Percentiles rank a stretch among this genome's conserved stretches.
phyloP scores from a whole-genome alignment of 2,797 vertebrate species.

The Heterohyrax brucei region DNA sequence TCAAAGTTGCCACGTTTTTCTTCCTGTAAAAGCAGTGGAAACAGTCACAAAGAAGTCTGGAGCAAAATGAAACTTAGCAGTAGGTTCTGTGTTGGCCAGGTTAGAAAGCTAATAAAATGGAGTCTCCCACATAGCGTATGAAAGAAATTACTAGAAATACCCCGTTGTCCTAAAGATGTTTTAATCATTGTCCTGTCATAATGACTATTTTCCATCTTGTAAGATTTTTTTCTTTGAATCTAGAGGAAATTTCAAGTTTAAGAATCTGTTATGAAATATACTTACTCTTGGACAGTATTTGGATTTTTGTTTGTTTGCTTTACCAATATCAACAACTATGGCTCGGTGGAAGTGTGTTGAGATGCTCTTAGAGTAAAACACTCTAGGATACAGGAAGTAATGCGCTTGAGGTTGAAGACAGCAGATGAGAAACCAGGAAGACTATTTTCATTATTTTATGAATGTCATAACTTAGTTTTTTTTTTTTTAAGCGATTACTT shows the following conservation, averaged over 20 bases:
- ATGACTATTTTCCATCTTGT: neutral
- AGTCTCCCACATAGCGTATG: neutral
- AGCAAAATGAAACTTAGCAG: neutral
- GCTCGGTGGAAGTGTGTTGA: neutral
- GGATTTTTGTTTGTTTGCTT: neutral
- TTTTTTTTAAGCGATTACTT: neutral
- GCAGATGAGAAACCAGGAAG: neutral
- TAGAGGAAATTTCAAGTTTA: conserved; percentile 19
- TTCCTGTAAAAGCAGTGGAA: neutral
- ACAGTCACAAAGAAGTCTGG: neutral
- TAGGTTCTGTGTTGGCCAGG: neutral
- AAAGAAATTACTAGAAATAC: neutral
- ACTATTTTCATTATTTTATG: conserved; percentile 50
- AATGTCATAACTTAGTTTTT: neutral
- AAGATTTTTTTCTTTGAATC: conserved; percentile 31
- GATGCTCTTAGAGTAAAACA: neutral
- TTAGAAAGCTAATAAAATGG: neutral
- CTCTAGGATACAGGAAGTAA: neutral
- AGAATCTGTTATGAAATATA: neutral
- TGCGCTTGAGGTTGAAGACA: neutral
- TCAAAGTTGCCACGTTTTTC: neutral
- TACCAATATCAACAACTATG: neutral
- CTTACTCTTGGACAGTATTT: conserved; percentile 5
- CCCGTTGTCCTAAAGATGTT: neutral
- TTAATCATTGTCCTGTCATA: neutral